Conservation (phyloP, 1,140 invertebrate genomes). For the Ericerus pela region DNA sequence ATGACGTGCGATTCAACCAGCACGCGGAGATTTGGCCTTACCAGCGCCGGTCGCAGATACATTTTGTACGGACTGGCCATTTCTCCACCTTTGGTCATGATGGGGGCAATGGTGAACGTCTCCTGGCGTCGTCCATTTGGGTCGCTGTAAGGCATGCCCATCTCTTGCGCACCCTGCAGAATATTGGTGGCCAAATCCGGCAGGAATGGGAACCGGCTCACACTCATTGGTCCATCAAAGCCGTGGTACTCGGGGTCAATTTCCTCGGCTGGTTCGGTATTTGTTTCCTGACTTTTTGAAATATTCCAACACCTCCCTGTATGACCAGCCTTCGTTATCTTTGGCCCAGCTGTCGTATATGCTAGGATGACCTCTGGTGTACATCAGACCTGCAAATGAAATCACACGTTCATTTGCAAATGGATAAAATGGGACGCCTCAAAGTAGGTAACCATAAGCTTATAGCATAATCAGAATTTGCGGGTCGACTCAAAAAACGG, state of each 20-base stretch:
- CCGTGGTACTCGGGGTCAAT: constrained; percentile 37
- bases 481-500: too few species aligned
- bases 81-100: constrained; percentile 22
- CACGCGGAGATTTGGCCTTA: constrained; percentile 47
- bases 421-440: too few species aligned
- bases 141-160: constrained; percentile 35
- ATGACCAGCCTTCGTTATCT: constrained; percentile 49
- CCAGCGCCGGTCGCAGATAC: constrained; percentile 36
- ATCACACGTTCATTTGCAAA: too few species aligned
- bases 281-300: constrained; percentile 42
- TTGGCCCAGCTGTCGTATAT: constrained; percentile 54
- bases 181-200: constrained; percentile 38
- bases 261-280: constrained; percentile 29
- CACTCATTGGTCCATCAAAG: constrained; percentile 40
- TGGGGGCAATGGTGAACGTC: constrained; percentile 33
- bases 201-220: constrained; percentile 37
- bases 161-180: constrained; percentile 41
- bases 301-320: constrained; percentile 41
- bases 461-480: too few species aligned
- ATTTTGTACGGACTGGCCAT: constrained; percentile 34
- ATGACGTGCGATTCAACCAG: constrained; percentile 51
- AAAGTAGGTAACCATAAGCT: too few species aligned
- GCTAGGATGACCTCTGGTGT: constrained; percentile 43
- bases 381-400: constrained; percentile 52
- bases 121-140: constrained; percentile 35